Base-by-base conservation (phyloP, 2,888 invertebrate genomes). In the Hemithea aestivaria region DNA sequence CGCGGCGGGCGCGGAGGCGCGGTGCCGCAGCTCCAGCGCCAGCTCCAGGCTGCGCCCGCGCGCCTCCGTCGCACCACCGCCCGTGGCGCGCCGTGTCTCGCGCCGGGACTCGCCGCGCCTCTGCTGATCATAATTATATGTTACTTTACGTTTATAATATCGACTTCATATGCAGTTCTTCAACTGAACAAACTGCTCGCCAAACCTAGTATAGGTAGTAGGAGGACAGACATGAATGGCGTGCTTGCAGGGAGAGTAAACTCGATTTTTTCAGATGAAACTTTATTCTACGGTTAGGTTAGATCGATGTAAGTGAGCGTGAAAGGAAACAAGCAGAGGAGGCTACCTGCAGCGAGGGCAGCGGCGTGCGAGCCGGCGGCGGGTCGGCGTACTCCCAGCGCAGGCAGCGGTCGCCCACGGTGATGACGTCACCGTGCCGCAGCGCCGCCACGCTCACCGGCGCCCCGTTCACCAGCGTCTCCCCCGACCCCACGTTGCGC, bases 321-420 rank as follows among this genome's bases (percentile, higher is more conserved):
- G n/a, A n/a, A n/a, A n/a, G n/a, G n/a, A n/a, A n/a, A n/a, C n/a
- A n/a, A n/a, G n/a, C n/a, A n/a, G n/a, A n/a, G n/a, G n/a, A n/a
- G 3, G 5, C 3, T 2, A 5, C 16, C 16, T 2, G 16, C 3
- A 5, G 16, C 16, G 16, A 5, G 16, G 16, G 16, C 25, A 43
- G 47, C 24, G 51, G 26, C 50, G 40, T 10, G 38, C 23, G 8
- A 40, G 5, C 25, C 35, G 46, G 8, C 24, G 20, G 21, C 36
- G 46, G 43, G 7, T 6, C 8, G n/a, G 39, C 35, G 60, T 85
- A 87, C 49, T 83, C 78, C 87, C 87, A 88, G 56, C 85, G 77
- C 54, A 87, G 66, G 0, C 45, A 38, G 1, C 83, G 70, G 2
- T 67, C 78, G 20, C 77, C 83, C 24, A 87, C 51, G 9, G 65